Evolutionary conservation across 2,113 vertebrate genomes (phyloP).

Genomic region (Hymenochirus boettgeri): DNA sequence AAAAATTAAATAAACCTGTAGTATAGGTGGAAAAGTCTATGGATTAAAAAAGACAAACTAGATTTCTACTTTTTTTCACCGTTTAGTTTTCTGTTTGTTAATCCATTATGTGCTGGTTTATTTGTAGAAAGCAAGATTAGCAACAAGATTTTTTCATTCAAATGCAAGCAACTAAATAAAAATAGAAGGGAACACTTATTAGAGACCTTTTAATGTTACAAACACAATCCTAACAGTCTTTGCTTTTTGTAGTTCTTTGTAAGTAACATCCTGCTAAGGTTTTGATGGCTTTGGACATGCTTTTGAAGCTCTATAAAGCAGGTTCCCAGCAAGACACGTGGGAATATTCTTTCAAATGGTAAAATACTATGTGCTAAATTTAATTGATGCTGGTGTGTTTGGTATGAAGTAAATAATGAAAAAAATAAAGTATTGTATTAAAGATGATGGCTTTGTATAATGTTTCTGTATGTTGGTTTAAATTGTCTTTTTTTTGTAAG

Average conservation of each 20-base stretch:
- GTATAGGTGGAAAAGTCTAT: no score
- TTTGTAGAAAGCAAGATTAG: conserved; percentile 18
- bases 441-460: no score
- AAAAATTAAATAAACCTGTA: no score
- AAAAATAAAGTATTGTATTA: no score
- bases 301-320: background rate
- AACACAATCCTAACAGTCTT: background rate
- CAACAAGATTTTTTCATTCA: conserved; percentile 17
- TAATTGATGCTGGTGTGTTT: background rate
- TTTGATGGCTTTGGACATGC: conserved; percentile 13
- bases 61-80: conserved; percentile 14
- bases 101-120: conserved; percentile 6
- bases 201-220: background rate
- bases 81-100: conserved; percentile 21
- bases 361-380: background rate
- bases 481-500: no score
- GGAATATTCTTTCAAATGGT: conserved; percentile 6
- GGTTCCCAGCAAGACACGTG: conserved; percentile 4
- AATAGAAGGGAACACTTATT: conserved; percentile 1
- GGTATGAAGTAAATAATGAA: no score
- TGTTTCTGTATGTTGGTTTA: no score
- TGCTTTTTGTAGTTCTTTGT: conserved; percentile 3
- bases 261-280: conserved; percentile 4
- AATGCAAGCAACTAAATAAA: conserved; percentile 8
- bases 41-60: background rate